phyloP scores from a whole-genome alignment of 2,113 vertebrate genomes.

The Heterotilapia buettikoferi region DNA sequence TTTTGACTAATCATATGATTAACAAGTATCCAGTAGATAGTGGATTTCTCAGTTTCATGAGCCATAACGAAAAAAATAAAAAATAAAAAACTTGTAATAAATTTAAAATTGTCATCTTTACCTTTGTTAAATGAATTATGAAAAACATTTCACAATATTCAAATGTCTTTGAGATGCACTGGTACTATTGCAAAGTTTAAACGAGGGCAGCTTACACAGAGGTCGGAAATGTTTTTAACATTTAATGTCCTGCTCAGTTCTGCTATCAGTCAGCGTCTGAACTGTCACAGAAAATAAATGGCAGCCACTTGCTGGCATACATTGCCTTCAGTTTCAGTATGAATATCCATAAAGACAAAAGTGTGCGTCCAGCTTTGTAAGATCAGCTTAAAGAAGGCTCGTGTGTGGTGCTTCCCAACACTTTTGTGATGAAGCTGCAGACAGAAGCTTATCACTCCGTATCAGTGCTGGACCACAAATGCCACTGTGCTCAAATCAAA shows the following conservation, averaged over 20 bases:
- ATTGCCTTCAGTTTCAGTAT: background rate
- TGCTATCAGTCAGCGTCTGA: background rate
- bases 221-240: background rate
- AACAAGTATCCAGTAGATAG: background rate
- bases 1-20: background rate
- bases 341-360: background rate
- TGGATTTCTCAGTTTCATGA: background rate
- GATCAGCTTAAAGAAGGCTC: fast-evolving
- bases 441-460: background rate
- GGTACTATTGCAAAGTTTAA: background rate
- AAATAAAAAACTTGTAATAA: background rate
- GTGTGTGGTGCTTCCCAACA: background rate
- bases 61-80: background rate
- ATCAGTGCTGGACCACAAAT: background rate
- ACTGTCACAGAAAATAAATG: background rate
- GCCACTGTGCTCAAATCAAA: background rate
- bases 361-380: background rate
- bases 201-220: background rate
- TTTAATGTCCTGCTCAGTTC: background rate
- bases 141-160: background rate
- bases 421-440: background rate
- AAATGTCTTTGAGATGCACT: background rate
- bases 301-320: background rate
- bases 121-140: background rate
- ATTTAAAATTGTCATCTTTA: background rate